Base-by-base conservation (phyloP, 2,888 invertebrate species). In the Flexamia atlantica region DNA sequence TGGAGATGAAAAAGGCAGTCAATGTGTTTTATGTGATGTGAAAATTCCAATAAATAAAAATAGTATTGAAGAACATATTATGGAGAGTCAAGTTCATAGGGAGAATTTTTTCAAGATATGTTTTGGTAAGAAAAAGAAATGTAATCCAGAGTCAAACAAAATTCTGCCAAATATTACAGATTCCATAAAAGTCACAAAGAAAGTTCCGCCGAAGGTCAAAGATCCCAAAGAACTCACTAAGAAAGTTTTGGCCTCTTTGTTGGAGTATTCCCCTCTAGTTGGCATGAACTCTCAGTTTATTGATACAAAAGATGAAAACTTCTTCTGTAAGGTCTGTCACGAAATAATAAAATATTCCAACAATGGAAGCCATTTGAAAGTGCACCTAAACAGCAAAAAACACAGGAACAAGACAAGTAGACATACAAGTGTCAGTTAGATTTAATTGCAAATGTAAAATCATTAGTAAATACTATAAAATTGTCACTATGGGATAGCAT, bases 1-100 rank as follows among this genome's bases (percentile, higher is more conserved):
- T 20, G 23, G 1, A 2, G 25, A 57, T 57, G 12, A 57, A 57
- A 5, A 57, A 57, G 57, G 57, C 12, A 7, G 57, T 12, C 20
- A 20, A 57, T 57, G 57, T 57, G 12, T 57, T 23, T 23, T 57
- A 25, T 57, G 57, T 57, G 23, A 57, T n/a, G n/a, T n/a, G n/a
- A n/a, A n/a, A n/a, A n/a, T n/a, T n/a, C n/a, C n/a, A n/a, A n/a
- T n/a, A n/a, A n/a, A n/a, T n/a, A n/a, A n/a, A n/a, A n/a, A n/a
- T n/a, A n/a, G n/a, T n/a, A n/a, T n/a, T n/a, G n/a, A 57, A 57
- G 4, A 57, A 57, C 7, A 3, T 23, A 57, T 57, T 12, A 2
- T 7, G 12, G 12, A 57, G 12, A n/a, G 23, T 14, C 2, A 3
- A 23, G 25, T 23, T 57, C 57, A 57, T 12, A 57, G 23, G 57